Base-by-base conservation (phyloP, 1,140 invertebrate species). In the Drosophila tsacasi region DNA sequence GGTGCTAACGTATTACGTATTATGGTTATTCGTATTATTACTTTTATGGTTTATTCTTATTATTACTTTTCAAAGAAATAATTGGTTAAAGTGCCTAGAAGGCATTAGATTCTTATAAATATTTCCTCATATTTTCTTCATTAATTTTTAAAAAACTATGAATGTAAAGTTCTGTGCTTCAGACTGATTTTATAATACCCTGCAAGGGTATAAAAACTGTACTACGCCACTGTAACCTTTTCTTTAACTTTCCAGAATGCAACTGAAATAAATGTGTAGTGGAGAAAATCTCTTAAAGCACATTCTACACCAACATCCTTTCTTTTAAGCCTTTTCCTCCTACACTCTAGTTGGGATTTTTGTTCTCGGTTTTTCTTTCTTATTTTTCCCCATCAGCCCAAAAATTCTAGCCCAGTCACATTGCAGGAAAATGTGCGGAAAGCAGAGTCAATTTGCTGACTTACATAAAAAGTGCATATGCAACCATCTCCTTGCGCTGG, bases 401-500 rank as follows among this genome's bases (percentile, higher is more conserved):
- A 39, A 42, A 39, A 32, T 42, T 50, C 68, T 58, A 79, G 32
- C 64, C 72, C 46, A 61, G 37, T 60, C 63, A 23, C 60, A 57
- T 37, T 81, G 79, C 79, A 74, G 77, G 60, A 75, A 78, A 82
- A 81, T 81, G 79, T 76, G 79, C 66, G 79, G 79, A 66, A 81
- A 83, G 80, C 69, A 64, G 69, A 78, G 57, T 79, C 80, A 83
- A 83, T 83, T 82, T 82, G 80, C 81, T 71, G 80, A 82, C 80
- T 79, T 66, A 66, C 80, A 82, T 64, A 75, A 79, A 82, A 83
- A 82, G 61, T 66, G 80, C 71, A 83, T 67, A 76, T 74, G 69
- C 63, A 59, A 61, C 47, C 25, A 32, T n/a, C n/a, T 21, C 21
- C 39, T 42, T 39, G 19, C 37, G 19, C 3, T 6, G 10, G 17